These are phyloP conservation scores for Tinea trinotella DNA, from an alignment of 2,888 invertebrate species.

Conservation along the genomic window DNA sequence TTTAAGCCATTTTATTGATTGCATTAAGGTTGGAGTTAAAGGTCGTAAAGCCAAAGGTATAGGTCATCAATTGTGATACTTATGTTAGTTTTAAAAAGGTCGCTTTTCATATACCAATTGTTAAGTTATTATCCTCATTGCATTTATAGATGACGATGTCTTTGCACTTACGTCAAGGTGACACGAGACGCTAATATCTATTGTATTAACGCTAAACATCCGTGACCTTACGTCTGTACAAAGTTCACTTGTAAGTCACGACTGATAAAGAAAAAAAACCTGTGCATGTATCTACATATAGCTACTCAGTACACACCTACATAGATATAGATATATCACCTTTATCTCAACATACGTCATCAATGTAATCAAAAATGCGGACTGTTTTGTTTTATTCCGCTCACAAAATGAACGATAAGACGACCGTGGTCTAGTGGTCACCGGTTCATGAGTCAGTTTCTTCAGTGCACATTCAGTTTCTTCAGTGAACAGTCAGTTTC, in stretches of 20 bases:
- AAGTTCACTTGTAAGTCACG: conserved; percentile 45
- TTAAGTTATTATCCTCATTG: conserved; percentile 8
- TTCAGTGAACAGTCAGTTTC: too few relatives aligned
- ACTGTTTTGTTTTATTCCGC: too few relatives aligned
- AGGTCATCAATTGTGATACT: conserved; percentile 30
- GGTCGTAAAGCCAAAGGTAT: conserved; percentile 26
- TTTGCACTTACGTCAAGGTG: conserved; percentile 64
- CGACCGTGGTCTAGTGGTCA: too few relatives aligned
- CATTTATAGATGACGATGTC: conserved; percentile 38
- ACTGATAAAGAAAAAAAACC: too few relatives aligned
- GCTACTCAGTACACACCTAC: too few relatives aligned
- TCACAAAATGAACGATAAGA: too few relatives aligned
- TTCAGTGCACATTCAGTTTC: too few relatives aligned
- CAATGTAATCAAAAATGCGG: too few relatives aligned
- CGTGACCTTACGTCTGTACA: conserved; percentile 63
- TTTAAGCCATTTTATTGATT: conserved; percentile 24
- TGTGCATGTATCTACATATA: too few relatives aligned
- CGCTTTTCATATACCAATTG: conserved; percentile 29
- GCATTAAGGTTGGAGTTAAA: conserved; percentile 27
- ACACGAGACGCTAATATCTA: conserved; percentile 64
- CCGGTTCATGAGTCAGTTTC: too few relatives aligned
- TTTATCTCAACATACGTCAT: too few relatives aligned
- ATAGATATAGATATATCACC: too few relatives aligned
- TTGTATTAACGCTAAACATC: conserved; percentile 65
- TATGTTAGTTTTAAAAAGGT: conserved; percentile 32